Evolutionary conservation across 2,797 vertebrate species (phyloP).

Genomic region (Pseudochirops cupreus): DNA sequence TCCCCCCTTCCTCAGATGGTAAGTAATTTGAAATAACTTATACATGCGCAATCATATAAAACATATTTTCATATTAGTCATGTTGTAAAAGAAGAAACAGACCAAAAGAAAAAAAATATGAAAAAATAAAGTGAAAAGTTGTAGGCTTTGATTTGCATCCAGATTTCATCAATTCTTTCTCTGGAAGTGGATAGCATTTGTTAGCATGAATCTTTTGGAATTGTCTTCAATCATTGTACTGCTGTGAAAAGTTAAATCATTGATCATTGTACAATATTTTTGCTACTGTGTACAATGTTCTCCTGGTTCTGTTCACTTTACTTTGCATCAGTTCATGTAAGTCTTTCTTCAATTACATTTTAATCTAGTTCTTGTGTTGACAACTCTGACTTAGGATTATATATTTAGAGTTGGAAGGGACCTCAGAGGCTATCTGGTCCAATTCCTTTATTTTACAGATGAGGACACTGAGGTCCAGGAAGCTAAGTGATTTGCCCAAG

Average conservation of each 20-base stretch:
- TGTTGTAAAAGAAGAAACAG: not conserved
- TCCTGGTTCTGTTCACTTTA: not conserved
- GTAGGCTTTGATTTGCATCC: not conserved
- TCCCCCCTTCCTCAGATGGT: not conserved
- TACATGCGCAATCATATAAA: not conserved
- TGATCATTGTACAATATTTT: not conserved
- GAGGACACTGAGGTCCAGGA: not conserved
- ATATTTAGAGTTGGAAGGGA: not conserved
- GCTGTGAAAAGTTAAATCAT: not conserved
- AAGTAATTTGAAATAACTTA: not conserved
- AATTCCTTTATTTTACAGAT: not conserved
- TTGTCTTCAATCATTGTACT: not conserved
- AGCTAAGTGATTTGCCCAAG: not conserved
- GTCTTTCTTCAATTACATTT: not conserved
- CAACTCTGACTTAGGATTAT: not conserved
- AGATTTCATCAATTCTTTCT: not conserved
- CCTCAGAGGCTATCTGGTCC: not conserved
- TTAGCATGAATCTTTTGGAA: not conserved
- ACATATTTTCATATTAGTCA: not conserved
- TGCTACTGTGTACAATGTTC: not conserved
- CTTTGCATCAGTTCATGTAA: not conserved
- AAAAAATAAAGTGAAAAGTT: not conserved
- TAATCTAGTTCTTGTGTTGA: not conserved
- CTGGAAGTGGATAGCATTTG: not conserved
- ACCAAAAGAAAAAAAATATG: no score